Evolutionary conservation across 2,888 invertebrate species (phyloP).

Genomic region (Limenitis camilla): DNA sequence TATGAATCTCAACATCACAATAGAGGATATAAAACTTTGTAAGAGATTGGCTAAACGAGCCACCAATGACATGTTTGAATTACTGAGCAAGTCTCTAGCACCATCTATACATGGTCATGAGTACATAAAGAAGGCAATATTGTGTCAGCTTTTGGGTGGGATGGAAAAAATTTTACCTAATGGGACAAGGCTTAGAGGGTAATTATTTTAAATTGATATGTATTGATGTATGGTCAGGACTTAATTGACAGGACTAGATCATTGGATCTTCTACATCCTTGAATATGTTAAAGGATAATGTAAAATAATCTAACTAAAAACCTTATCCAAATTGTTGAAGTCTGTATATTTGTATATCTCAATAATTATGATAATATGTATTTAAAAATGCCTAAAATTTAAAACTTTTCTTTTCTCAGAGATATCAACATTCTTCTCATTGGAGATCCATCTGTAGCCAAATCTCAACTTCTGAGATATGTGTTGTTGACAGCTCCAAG

Average conservation of each 20-base stretch:
- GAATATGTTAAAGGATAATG: too few relatives aligned
- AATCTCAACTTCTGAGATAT: slow-evolving; percentile 95
- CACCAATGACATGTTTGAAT: slow-evolving; percentile 87
- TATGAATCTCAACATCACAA: slow-evolving; percentile 81
- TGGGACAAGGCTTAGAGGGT: slow-evolving; percentile 93
- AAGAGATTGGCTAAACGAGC: slow-evolving; percentile 84
- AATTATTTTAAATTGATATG: slow-evolving; percentile 26
- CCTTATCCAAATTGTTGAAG: too few relatives aligned
- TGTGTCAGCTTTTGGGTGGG: slow-evolving; percentile 95
- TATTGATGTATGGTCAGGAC: too few relatives aligned
- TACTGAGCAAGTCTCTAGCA: slow-evolving; percentile 92
- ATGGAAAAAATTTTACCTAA: slow-evolving; percentile 94
- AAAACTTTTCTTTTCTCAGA: slow-evolving; percentile 31
- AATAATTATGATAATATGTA: neutral
- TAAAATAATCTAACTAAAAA: too few relatives aligned
- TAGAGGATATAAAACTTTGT: slow-evolving; percentile 92
- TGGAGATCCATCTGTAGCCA: slow-evolving; percentile 99
- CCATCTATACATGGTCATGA: slow-evolving; percentile 99
- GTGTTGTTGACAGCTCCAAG: slow-evolving; percentile 95
- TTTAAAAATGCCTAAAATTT: neutral
- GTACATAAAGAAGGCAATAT: slow-evolving; percentile 95
- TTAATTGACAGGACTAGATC: too few relatives aligned
- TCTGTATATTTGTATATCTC: neutral
- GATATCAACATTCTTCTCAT: slow-evolving; percentile 94
- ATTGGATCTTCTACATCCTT: too few relatives aligned